phyloP scores from a whole-genome alignment of 1,140 invertebrate species.

The Lethocerus indicus region DNA sequence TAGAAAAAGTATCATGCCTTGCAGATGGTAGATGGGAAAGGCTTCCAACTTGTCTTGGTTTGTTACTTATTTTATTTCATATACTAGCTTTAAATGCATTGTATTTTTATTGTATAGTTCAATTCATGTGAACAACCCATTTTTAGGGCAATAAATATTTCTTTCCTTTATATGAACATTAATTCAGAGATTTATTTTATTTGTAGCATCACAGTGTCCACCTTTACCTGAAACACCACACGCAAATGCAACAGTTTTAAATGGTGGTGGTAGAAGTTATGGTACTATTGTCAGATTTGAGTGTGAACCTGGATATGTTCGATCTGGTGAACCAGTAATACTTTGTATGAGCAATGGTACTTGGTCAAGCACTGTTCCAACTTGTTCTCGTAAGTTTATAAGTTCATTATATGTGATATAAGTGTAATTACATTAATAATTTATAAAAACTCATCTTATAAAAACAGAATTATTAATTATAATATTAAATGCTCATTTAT shows the following conservation, averaged over 20 bases:
- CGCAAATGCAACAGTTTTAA: slow-evolving; percentile 74
- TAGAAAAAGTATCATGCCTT: slow-evolving; percentile 77
- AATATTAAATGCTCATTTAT: too few species aligned
- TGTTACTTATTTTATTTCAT: too few species aligned
- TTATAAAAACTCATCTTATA: too few species aligned
- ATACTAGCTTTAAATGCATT: too few species aligned
- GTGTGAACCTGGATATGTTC: slow-evolving; percentile 82
- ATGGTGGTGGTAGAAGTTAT: slow-evolving; percentile 83
- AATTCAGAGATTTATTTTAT: slow-evolving; percentile 16
- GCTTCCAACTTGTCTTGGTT: slow-evolving; percentile 73
- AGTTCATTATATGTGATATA: not conserved
- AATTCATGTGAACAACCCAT: not conserved
- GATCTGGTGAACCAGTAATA: slow-evolving; percentile 74
- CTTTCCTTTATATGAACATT: not conserved
- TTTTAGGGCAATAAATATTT: not conserved
- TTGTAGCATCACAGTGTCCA: slow-evolving; percentile 78
- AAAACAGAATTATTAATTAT: too few species aligned
- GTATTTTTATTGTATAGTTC: not conserved
- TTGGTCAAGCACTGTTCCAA: slow-evolving; percentile 84
- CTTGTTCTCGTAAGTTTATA: slow-evolving; percentile 54
- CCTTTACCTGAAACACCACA: slow-evolving; percentile 72
- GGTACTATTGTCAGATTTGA: slow-evolving; percentile 89
- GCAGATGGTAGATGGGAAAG: slow-evolving; percentile 81
- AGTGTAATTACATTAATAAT: too few species aligned
- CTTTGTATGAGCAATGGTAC: slow-evolving; percentile 92